phyloP scores from a whole-genome alignment of 2,113 vertebrate genomes.

The Rhineura floridana region DNA sequence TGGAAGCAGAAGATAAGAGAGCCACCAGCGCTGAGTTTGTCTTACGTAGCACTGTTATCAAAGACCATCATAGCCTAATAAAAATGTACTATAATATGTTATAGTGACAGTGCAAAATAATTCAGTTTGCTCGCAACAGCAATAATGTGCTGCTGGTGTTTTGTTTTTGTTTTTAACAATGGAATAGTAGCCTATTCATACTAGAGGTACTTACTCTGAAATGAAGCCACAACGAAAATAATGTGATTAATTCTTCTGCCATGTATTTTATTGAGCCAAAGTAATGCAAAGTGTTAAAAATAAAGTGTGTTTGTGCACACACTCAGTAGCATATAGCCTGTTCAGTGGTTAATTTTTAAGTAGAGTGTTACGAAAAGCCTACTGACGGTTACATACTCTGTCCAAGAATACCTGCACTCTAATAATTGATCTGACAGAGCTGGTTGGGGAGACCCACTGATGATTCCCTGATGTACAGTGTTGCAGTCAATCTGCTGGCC shows the following conservation, averaged over 20 bases:
- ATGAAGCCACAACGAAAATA: not conserved
- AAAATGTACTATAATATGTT: slow-evolving; percentile 25
- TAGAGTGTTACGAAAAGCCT: not conserved
- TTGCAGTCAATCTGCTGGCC: not conserved
- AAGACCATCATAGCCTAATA: slow-evolving; percentile 21
- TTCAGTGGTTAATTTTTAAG: not conserved
- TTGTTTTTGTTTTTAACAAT: not conserved
- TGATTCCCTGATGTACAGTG: not conserved
- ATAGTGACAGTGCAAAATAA: slow-evolving; percentile 19
- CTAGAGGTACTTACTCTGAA: not conserved
- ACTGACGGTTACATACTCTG: not conserved
- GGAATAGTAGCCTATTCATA: not conserved
- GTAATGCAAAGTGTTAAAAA: not conserved
- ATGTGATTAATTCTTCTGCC: not conserved
- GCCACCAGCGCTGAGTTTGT: not conserved
- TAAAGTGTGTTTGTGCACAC: not conserved
- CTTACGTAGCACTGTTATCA: not conserved
- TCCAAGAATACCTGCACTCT: not conserved
- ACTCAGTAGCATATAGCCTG: not conserved
- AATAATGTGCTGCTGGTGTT: not conserved
- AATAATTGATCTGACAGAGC: not conserved
- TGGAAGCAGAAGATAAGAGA: slow-evolving; percentile 7
- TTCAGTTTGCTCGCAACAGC: slow-evolving; percentile 6
- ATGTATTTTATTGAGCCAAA: not conserved
- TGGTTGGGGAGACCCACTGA: not conserved